Conservation (phyloP, 1,140 invertebrate species). For the Tetramorium parvispinum region DNA sequence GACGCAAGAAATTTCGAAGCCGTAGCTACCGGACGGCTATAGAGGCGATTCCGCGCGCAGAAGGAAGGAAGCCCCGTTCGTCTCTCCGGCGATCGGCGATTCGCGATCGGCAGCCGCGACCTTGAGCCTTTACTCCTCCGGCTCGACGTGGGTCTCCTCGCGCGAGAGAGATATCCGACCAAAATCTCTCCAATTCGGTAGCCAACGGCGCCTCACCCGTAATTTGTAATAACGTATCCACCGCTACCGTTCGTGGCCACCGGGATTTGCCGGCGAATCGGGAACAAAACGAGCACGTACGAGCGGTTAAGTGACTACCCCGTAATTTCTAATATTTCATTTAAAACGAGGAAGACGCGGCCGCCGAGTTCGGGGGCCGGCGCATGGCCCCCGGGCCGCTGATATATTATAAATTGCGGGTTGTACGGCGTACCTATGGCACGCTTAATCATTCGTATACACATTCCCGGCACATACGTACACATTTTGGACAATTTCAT, state of each 20-base stretch:
- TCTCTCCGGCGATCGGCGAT: neutral
- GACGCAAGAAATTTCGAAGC: slow-evolving; percentile 47
- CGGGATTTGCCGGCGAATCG: slow-evolving; percentile 22
- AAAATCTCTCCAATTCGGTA: slow-evolving; percentile 25
- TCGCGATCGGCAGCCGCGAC: slow-evolving; percentile 5
- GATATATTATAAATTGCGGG: slow-evolving; percentile 53
- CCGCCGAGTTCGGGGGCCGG: neutral
- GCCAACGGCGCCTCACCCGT: neutral
- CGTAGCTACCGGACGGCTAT: neutral
- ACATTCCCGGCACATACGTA: neutral
- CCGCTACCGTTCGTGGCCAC: slow-evolving; percentile 42
- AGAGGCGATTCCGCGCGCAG: neutral
- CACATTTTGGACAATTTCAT: slow-evolving; percentile 53
- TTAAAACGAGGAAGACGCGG: slow-evolving; percentile 35
- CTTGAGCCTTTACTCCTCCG: neutral
- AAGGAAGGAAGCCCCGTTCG: neutral
- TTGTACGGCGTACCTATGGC: slow-evolving; percentile 6
- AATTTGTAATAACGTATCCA: slow-evolving; percentile 51
- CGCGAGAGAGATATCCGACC: neutral
- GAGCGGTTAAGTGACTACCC: slow-evolving; percentile 22
- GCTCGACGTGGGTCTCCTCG: neutral
- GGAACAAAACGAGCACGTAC: slow-evolving; percentile 34
- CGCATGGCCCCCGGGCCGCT: neutral
- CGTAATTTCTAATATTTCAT: slow-evolving; percentile 53
- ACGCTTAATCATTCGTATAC: slow-evolving; percentile 37